These are phyloP conservation scores for Apostichopus leukothele DNA, from an alignment of 53 echinoderm and acorn worm genomes.

Conservation along the genomic window DNA sequence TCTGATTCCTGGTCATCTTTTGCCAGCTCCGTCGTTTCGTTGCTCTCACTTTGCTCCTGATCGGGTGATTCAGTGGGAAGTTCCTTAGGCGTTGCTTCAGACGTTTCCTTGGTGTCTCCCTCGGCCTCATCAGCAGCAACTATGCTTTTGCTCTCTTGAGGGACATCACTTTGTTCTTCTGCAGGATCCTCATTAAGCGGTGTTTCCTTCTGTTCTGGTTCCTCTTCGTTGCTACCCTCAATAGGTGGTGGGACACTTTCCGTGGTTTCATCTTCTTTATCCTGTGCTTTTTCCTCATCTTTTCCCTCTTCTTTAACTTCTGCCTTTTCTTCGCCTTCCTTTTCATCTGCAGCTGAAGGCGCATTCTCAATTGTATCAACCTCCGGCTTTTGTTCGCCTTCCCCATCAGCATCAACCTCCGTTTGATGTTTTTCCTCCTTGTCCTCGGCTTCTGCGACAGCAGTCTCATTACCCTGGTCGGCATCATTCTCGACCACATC, in stretches of 20 bases:
- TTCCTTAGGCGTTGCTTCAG: not conserved
- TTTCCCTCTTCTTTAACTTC: not conserved
- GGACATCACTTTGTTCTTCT: not conserved
- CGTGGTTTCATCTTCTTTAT: not conserved
- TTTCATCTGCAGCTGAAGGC: not conserved
- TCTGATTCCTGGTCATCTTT: not conserved
- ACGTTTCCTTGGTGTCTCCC: not conserved
- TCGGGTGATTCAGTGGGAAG: not conserved
- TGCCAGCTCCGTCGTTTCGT: not conserved
- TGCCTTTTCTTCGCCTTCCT: not conserved
- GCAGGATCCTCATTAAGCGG: conserved; percentile 20
- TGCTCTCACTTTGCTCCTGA: not conserved
- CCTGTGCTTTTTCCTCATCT: conserved; percentile 20
- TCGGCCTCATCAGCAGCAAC: not conserved
- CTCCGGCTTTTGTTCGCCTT: too few species aligned
- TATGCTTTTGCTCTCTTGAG: not conserved
- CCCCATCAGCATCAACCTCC: too few species aligned
- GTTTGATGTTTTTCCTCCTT: conserved; percentile 15
- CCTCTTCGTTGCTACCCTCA: conserved; percentile 20
- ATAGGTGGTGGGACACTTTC: not conserved
- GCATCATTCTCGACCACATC: not conserved
- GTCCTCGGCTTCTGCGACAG: not conserved
- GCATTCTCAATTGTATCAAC: not conserved
- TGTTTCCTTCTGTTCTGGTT: conserved; percentile 2
- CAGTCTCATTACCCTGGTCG: not conserved